Evolutionary conservation across 2,797 vertebrate species (phyloP).

Genomic region (Molossus molossus): DNA sequence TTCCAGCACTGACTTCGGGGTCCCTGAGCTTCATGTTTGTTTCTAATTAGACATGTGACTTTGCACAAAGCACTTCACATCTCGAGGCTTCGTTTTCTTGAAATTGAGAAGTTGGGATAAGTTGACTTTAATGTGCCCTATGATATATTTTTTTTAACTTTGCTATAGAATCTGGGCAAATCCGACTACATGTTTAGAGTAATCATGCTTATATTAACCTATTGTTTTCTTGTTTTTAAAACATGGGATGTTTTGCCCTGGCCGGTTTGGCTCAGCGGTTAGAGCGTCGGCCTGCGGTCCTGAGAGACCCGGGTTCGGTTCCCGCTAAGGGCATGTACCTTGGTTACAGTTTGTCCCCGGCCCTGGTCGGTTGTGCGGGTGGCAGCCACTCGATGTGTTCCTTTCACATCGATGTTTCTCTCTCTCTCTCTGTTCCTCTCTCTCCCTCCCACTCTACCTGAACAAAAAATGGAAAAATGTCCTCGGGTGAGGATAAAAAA

Average conservation of each 20-base stretch:
- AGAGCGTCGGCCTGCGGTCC: too few relatives aligned
- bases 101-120: constrained; percentile 17
- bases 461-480: too few relatives aligned
- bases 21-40: not conserved
- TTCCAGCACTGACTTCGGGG: not conserved
- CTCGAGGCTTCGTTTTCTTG: constrained; percentile 23
- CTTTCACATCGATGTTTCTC: too few relatives aligned
- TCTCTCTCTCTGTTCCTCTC: too few relatives aligned
- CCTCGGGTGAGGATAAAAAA: too few relatives aligned
- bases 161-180: not conserved
- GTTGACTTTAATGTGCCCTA: not conserved
- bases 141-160: not conserved
- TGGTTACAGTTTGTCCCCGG: too few relatives aligned
- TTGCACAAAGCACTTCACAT: not conserved
- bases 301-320: too few relatives aligned
- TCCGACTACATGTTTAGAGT: constrained; percentile 22
- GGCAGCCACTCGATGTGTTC: too few relatives aligned
- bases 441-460: too few relatives aligned
- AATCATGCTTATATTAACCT: not conserved
- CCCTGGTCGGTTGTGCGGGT: too few relatives aligned
- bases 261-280: too few relatives aligned
- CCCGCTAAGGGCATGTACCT: too few relatives aligned
- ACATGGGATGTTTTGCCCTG: not conserved
- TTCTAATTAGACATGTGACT: not conserved
- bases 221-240: not conserved